A percentile compares a stretch with the other conserved stretches of the same genome.
Conservation (phyloP, 2,797 vertebrate genomes). For the Enteromius afrohamiltoni region DNA sequence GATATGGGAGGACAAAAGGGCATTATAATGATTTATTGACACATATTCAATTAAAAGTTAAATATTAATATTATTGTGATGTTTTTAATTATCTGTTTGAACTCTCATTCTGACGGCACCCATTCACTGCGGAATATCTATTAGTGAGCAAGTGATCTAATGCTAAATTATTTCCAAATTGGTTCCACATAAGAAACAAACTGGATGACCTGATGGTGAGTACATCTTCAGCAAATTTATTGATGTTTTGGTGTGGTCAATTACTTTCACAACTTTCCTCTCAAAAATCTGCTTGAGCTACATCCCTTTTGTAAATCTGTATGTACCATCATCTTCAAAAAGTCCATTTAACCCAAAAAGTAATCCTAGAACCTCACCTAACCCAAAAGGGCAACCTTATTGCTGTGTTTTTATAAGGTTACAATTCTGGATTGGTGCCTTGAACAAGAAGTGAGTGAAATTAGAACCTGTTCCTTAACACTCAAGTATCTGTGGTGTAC, state of each 20-base stretch:
- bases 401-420: slow-evolving; percentile 36
- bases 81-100: neutral
- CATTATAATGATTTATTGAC: neutral
- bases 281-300: slow-evolving; percentile 2
- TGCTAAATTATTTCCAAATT: neutral
- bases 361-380: slow-evolving; percentile 14
- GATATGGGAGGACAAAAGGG: neutral
- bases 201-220: neutral
- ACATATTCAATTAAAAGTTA: neutral
- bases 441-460: slow-evolving; percentile 4
- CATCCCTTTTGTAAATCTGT: neutral
- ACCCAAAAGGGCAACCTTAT: slow-evolving; percentile 21
- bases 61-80: neutral
- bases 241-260: neutral
- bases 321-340: neutral
- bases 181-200: neutral
- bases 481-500: neutral
- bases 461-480: slow-evolving; percentile 6
- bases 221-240: neutral
- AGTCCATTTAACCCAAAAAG: slow-evolving; percentile 8
- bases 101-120: neutral
- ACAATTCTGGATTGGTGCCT: slow-evolving; percentile 25
- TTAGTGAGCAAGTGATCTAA: neutral
- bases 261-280: neutral
- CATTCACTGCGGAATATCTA: neutral